Evolutionary conservation across 2,888 invertebrate species (phyloP).

Genomic region (Heliconius ismenius): DNA sequence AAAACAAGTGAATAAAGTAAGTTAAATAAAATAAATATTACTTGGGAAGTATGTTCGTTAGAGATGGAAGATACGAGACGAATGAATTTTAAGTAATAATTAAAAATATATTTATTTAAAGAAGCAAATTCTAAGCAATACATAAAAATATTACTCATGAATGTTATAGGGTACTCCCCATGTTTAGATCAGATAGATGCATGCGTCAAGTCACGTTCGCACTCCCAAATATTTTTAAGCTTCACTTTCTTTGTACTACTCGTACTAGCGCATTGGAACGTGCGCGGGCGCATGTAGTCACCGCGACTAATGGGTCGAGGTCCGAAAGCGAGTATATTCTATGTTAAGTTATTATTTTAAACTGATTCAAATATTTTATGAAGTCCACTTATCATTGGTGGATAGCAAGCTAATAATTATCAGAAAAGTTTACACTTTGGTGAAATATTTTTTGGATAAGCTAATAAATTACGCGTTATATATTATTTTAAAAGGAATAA

Average conservation of each 20-base stretch:
- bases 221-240: conserved; percentile 35
- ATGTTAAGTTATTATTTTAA: background rate
- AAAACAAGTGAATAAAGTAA: too few relatives aligned
- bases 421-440: too few relatives aligned
- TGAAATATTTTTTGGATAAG: too few relatives aligned
- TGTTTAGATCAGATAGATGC: background rate
- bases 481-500: too few relatives aligned
- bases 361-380: background rate
- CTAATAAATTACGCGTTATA: too few relatives aligned
- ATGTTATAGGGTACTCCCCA: background rate
- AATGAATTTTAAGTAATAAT: too few relatives aligned
- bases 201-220: conserved; percentile 39
- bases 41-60: too few relatives aligned
- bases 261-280: conserved; percentile 30
- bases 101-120: background rate
- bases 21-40: too few relatives aligned
- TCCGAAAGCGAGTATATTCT: conserved; percentile 3
- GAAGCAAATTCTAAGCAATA: background rate
- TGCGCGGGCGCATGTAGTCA: conserved; percentile 32
- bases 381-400: background rate
- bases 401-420: background rate
- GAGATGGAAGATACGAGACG: too few relatives aligned
- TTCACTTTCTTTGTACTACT: conserved; percentile 37
- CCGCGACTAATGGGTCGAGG: conserved; percentile 19
- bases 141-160: background rate